These are phyloP conservation scores for Tachina lurida DNA, from an alignment of 2,888 invertebrate genomes.

Conservation along the genomic window DNA sequence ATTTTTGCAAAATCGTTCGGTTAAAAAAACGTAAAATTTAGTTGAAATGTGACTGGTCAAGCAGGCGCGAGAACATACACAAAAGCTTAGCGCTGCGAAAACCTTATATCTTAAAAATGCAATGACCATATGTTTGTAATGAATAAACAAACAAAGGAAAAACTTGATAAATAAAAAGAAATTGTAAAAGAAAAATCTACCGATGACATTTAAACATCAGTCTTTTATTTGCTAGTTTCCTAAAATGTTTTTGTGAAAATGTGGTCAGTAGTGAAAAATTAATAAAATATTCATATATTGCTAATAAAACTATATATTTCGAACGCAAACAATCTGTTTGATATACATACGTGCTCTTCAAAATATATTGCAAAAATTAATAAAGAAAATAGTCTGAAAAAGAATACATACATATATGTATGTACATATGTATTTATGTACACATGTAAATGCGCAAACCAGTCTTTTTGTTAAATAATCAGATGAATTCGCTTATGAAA, in stretches of 20 bases:
- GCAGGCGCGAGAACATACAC: too few relatives aligned
- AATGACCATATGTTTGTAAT: constrained; percentile 1
- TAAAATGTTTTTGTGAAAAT: constrained; percentile 59
- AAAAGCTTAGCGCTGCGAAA: too few relatives aligned
- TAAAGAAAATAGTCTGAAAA: not conserved
- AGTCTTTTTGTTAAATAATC: constrained; percentile 16
- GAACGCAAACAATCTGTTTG: constrained; percentile 5
- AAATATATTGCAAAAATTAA: constrained; percentile 2
- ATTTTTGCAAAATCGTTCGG: too few relatives aligned
- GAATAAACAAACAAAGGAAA: not conserved
- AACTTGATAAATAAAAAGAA: constrained; percentile 8
- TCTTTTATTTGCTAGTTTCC: constrained; percentile 58
- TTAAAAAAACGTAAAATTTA: too few relatives aligned
- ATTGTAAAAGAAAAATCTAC: constrained; percentile 12
- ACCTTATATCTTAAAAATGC: too few relatives aligned
- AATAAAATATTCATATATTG: constrained; percentile 9
- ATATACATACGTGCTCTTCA: not conserved
- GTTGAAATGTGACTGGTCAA: too few relatives aligned
- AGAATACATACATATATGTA: too few relatives aligned
- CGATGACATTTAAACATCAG: constrained; percentile 65
- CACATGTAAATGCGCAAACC: not conserved
- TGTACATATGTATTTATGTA: too few relatives aligned
- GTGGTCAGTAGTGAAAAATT: constrained; percentile 20
- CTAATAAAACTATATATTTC: not conserved
- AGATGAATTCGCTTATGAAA: not conserved